A percentile compares a stretch with the other conserved stretches of the same genome.
phyloP scores from a whole-genome alignment of 2,888 invertebrate species.

The Diadromus collaris region DNA sequence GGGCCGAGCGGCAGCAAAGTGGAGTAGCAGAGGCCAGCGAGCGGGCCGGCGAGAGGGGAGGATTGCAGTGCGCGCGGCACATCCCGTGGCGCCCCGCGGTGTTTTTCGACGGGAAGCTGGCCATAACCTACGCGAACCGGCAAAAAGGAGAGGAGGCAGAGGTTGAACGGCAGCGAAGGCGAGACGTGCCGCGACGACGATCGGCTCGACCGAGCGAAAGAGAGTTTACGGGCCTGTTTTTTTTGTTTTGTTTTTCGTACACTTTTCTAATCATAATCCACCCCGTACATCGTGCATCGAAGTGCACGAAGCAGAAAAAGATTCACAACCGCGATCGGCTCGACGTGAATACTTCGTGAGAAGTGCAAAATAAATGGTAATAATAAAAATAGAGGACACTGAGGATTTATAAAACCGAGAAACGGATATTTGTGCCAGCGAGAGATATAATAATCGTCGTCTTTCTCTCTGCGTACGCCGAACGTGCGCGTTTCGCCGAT shows the following conservation, averaged over 20 bases:
- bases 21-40: slow-evolving; percentile 44
- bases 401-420: not conserved
- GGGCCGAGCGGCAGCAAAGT: slow-evolving; percentile 33
- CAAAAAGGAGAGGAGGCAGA: slow-evolving; percentile 62
- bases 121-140: slow-evolving; percentile 71
- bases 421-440: slow-evolving; percentile 19
- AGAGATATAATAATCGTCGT: slow-evolving; percentile 28
- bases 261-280: not conserved
- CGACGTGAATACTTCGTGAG: not conserved
- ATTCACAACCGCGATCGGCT: not conserved
- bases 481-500: slow-evolving; percentile 48
- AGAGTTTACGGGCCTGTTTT: not conserved
- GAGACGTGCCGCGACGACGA: slow-evolving; percentile 16
- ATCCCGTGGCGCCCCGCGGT: slow-evolving; percentile 77
- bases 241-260: not conserved
- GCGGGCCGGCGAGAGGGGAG: slow-evolving; percentile 39
- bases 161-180: slow-evolving; percentile 40
- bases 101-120: slow-evolving; percentile 74
- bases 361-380: not conserved
- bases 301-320: not conserved
- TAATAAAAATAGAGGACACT: not conserved
- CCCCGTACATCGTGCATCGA: not conserved
- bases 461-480: slow-evolving; percentile 34
- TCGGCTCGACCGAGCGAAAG: slow-evolving; percentile 18
- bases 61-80: slow-evolving; percentile 52